Evolutionary conservation across 2,797 vertebrate species (phyloP).

Genomic region (Acestrorhynchus altus): DNA sequence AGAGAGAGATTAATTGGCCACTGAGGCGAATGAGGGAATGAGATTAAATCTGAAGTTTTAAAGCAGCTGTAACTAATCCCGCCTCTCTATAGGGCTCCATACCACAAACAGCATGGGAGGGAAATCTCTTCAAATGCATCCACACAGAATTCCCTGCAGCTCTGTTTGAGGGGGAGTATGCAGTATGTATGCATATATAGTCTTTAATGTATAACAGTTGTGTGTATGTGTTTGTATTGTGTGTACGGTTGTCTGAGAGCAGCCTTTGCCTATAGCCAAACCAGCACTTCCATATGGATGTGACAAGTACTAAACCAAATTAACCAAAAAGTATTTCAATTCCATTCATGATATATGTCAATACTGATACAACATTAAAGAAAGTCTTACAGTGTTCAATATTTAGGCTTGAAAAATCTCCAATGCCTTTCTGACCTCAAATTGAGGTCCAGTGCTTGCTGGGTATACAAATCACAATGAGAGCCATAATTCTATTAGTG

Average conservation of each 20-base stretch:
- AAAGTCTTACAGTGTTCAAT: too few species aligned
- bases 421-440: too few species aligned
- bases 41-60: conserved; percentile 79
- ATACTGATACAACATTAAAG: too few species aligned
- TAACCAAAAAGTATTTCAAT: background rate
- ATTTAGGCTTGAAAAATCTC: too few species aligned
- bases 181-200: background rate
- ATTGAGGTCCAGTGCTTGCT: too few species aligned
- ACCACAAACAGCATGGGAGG: conserved; percentile 23
- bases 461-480: too few species aligned
- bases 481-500: too few species aligned
- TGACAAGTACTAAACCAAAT: background rate
- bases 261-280: background rate
- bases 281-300: background rate
- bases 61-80: conserved; percentile 62
- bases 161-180: background rate
- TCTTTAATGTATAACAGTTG: background rate
- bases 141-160: background rate
- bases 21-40: conserved; percentile 67
- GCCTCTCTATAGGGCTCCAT: conserved; percentile 31
- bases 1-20: conserved; percentile 59
- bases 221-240: background rate
- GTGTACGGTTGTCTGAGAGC: background rate
- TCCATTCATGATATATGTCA: too few species aligned
- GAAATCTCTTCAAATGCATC: conserved; percentile 15